These are phyloP conservation scores for Dolichotis patagonum DNA, from an alignment of 2,113 vertebrate genomes.

Conservation along the genomic window DNA sequence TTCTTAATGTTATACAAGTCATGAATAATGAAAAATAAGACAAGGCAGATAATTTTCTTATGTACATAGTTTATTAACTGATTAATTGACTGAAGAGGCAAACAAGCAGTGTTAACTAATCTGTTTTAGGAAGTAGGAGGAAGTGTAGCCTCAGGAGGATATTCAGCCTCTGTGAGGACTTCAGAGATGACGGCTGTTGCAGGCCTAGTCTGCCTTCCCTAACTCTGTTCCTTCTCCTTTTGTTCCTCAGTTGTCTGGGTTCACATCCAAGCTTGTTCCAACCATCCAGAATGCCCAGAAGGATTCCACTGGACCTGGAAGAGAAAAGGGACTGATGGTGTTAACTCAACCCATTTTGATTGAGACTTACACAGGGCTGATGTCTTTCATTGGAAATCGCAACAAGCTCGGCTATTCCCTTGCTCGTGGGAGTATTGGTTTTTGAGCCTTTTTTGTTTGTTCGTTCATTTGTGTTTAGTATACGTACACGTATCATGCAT, in stretches of 20 bases:
- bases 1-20: slow-evolving; percentile 45
- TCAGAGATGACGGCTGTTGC: not conserved
- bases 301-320: slow-evolving; percentile 82
- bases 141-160: not conserved
- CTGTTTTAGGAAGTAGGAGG: not conserved
- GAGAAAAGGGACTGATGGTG: slow-evolving; percentile 85
- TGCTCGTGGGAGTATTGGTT: slow-evolving; percentile 89
- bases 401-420: slow-evolving; percentile 91
- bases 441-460: slow-evolving; percentile 78
- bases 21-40: slow-evolving; percentile 64
- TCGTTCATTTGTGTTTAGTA: not conserved
- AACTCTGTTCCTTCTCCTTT: slow-evolving; percentile 7
- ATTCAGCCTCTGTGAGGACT: not conserved
- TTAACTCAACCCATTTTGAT: slow-evolving; percentile 87
- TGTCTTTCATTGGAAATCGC: slow-evolving; percentile 90
- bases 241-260: slow-evolving; percentile 86
- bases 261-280: slow-evolving; percentile 85
- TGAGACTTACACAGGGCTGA: slow-evolving; percentile 88
- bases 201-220: not conserved
- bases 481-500: not conserved
- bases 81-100: slow-evolving; percentile 11
- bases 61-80: slow-evolving; percentile 10
- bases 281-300: slow-evolving; percentile 84
- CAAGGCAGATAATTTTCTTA: slow-evolving; percentile 17
- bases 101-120: not conserved